Conservation (phyloP, 1,140 invertebrate species). For the Pseudomyrmex flavicornis region DNA sequence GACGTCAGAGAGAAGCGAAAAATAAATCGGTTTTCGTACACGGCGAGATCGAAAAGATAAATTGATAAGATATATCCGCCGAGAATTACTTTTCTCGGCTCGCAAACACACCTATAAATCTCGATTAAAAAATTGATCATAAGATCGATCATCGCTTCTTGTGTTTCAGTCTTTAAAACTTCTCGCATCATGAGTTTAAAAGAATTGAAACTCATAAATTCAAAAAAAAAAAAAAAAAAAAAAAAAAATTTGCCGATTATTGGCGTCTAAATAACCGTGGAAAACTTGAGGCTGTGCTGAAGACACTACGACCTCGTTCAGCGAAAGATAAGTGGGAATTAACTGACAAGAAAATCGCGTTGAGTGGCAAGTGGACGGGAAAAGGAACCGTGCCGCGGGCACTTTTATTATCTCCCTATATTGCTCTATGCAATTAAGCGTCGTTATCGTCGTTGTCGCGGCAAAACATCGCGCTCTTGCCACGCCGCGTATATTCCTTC, state of each 20-base stretch:
- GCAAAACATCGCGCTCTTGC: slow-evolving; percentile 68
- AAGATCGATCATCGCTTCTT: too few species aligned
- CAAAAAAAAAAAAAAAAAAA: not conserved
- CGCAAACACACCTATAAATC: too few species aligned
- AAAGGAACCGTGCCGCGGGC: slow-evolving; percentile 12
- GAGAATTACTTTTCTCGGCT: too few species aligned
- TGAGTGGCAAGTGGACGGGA: not conserved
- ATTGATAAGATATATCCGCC: too few species aligned
- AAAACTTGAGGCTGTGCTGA: slow-evolving; percentile 19
- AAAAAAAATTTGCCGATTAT: slow-evolving; percentile 23
- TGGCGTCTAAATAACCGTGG: slow-evolving; percentile 22
- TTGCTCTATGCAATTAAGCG: slow-evolving; percentile 74
- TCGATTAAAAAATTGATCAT: too few species aligned
- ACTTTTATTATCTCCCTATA: slow-evolving; percentile 74
- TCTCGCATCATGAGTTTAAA: too few species aligned
- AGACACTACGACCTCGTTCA: slow-evolving; percentile 4
- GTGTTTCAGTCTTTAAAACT: too few species aligned
- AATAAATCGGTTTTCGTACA: too few species aligned
- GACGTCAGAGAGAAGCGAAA: too few species aligned
- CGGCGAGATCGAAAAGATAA: too few species aligned
- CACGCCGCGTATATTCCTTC: slow-evolving; percentile 17
- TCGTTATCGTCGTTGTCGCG: slow-evolving; percentile 62
- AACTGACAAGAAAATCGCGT: slow-evolving; percentile 19
- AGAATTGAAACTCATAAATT: not conserved
- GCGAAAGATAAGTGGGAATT: slow-evolving; percentile 19